Evolutionary conservation across 2,113 vertebrate genomes (phyloP).

Genomic region (Corythaeola cristata): DNA sequence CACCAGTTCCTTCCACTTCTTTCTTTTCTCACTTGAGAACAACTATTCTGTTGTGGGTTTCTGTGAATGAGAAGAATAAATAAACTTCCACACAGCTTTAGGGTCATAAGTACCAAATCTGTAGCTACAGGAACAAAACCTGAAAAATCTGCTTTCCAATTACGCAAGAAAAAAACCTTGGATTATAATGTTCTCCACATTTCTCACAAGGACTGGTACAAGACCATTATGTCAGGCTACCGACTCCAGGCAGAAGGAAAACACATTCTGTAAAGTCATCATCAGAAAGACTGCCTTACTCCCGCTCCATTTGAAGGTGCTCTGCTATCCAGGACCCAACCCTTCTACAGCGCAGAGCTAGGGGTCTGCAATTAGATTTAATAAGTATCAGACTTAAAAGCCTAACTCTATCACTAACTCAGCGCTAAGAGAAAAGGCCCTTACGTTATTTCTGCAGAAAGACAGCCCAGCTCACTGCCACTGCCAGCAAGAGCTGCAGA

Average conservation of each 20-base stretch:
- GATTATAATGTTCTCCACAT: background rate
- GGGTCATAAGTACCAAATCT: background rate
- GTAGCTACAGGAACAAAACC: background rate
- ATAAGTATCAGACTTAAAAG: background rate
- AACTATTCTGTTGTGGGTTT: background rate
- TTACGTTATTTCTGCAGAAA: background rate
- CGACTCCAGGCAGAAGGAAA: background rate
- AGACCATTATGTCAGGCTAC: background rate
- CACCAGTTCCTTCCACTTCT: background rate
- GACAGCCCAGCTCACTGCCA: background rate
- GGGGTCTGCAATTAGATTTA: background rate
- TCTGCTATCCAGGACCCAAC: background rate
- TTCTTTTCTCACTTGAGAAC: background rate
- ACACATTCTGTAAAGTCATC: background rate
- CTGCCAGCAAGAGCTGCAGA: background rate
- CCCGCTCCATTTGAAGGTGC: background rate
- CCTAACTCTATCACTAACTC: background rate
- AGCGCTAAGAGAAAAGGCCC: background rate
- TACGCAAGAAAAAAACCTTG: background rate
- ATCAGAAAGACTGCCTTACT: background rate
- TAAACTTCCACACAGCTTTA: background rate
- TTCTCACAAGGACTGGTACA: background rate
- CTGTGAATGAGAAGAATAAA: background rate
- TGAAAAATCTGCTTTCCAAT: background rate
- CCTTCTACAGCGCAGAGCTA: background rate